A percentile compares a stretch with the other conserved stretches of the same genome.
Evolutionary conservation across 2,797 vertebrate species (phyloP).

Genomic region (Esox lucius): DNA sequence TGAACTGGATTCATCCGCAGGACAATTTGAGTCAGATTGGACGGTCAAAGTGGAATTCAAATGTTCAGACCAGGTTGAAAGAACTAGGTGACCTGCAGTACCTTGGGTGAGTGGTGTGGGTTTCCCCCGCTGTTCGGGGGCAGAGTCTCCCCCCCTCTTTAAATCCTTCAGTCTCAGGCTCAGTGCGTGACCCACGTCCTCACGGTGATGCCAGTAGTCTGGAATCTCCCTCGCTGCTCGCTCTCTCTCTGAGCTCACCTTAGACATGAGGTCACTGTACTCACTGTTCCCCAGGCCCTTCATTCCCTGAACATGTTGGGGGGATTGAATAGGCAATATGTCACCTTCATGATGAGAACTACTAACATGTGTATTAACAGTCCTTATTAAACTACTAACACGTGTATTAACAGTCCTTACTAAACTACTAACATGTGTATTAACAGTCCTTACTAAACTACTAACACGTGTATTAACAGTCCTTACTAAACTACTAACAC

Average conservation of each 20-base stretch:
- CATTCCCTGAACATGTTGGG: conserved; percentile 53
- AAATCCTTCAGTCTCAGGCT: conserved; percentile 49
- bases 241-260: conserved; percentile 50
- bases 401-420: too few species aligned
- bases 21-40: too few species aligned
- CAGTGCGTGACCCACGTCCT: conserved; percentile 48
- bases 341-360: neutral
- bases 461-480: too few species aligned
- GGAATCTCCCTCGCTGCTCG: conserved; percentile 42
- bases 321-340: neutral
- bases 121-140: conserved; percentile 42
- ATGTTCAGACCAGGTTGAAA: neutral
- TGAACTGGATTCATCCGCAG: too few species aligned
- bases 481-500: too few species aligned
- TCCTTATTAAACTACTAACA: too few species aligned
- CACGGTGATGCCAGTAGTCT: conserved; percentile 58
- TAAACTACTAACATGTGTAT: too few species aligned
- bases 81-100: conserved; percentile 22
- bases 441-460: too few species aligned
- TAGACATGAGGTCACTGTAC: conserved; percentile 48
- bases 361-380: too few species aligned
- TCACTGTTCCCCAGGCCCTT: conserved; percentile 55
- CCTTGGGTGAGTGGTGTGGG: conserved; percentile 58
- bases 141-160: conserved; percentile 34
- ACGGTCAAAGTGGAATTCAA: too few species aligned